These are phyloP conservation scores for Diglossa cyanea DNA, from an alignment of 2,797 vertebrate genomes.

Conservation along the genomic window DNA sequence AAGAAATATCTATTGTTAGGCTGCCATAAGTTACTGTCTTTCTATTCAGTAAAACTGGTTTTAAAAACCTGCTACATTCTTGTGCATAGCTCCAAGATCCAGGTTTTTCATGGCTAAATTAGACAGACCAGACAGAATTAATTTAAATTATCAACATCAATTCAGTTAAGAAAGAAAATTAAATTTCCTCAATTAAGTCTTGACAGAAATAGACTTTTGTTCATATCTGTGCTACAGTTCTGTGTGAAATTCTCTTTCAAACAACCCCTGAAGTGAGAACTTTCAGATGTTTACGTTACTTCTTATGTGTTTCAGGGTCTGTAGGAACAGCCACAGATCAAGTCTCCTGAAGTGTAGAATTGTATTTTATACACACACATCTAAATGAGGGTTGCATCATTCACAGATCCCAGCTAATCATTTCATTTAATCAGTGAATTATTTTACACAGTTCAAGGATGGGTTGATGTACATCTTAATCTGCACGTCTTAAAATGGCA, in stretches of 20 bases:
- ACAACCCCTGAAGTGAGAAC: not conserved
- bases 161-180: conserved; percentile 44
- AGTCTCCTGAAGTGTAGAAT: not conserved
- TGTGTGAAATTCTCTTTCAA: not conserved
- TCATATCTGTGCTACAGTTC: not conserved
- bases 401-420: not conserved
- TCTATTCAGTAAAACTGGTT: conserved; percentile 16
- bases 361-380: not conserved
- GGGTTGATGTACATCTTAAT: not conserved
- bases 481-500: not conserved
- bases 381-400: not conserved
- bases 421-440: not conserved
- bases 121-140: conserved; percentile 49
- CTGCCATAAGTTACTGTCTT: not conserved
- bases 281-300: not conserved
- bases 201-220: conserved; percentile 10
- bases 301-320: not conserved
- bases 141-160: conserved; percentile 40
- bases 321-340: not conserved
- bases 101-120: conserved; percentile 23
- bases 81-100: not conserved
- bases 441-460: not conserved
- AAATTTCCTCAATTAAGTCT: conserved; percentile 21
- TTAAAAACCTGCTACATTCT: conserved; percentile 31
- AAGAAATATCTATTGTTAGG: not conserved